phyloP scores from a whole-genome alignment of 2,113 vertebrate species.

The Scytalopus superciliaris region DNA sequence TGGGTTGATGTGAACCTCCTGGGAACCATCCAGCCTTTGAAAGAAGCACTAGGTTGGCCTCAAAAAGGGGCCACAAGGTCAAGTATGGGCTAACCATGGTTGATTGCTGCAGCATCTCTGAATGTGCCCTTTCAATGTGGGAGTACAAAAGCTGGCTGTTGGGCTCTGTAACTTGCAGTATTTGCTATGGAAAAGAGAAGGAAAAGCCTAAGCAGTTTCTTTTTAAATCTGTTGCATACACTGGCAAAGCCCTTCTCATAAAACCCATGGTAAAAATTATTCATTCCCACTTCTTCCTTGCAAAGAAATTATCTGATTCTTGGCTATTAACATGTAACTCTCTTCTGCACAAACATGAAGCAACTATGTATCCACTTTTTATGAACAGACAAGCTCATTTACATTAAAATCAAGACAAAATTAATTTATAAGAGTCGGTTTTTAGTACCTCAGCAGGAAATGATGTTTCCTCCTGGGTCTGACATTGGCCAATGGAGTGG shows the following conservation, averaged over 20 bases:
- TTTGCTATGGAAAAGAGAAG: not conserved
- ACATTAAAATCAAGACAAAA: not conserved
- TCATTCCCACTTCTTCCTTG: not conserved
- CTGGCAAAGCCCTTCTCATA: not conserved
- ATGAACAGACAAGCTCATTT: not conserved
- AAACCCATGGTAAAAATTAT: not conserved
- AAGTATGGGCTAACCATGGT: not conserved
- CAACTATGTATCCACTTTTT: not conserved
- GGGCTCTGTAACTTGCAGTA: not conserved
- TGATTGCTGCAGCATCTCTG: not conserved
- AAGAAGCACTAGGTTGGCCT: not conserved
- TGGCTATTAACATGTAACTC: not conserved
- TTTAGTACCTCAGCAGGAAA: not conserved
- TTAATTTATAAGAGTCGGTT: accelerated
- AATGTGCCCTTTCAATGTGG: not conserved
- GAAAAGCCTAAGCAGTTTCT: not conserved
- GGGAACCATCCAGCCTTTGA: not conserved
- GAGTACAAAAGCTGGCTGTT: not conserved
- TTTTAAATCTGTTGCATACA: not conserved
- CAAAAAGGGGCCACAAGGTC: not conserved
- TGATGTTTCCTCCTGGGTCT: not conserved
- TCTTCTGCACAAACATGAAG: not conserved
- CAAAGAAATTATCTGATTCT: not conserved
- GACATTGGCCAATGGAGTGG: not conserved
- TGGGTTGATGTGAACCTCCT: not conserved